Evolutionary conservation across 2,888 invertebrate species (phyloP).

Genomic region (Drosophila neonasuta): DNA sequence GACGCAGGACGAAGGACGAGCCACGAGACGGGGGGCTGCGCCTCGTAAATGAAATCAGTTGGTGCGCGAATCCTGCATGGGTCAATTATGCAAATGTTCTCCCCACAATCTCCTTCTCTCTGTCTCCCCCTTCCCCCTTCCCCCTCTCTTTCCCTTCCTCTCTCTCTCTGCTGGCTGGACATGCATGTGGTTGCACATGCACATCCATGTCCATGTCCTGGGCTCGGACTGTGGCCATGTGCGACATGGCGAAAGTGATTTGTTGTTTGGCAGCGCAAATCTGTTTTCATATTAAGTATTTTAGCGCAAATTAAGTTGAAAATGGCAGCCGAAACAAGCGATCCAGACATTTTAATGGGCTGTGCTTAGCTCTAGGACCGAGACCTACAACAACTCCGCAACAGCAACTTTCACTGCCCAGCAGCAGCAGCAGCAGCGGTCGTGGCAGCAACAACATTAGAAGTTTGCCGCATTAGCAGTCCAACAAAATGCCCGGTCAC

Average conservation of each 20-base stretch:
- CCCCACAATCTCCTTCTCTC: constrained; percentile 37
- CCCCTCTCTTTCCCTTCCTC: neutral
- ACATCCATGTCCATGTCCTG: constrained; percentile 14
- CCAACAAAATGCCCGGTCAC: constrained; percentile 71
- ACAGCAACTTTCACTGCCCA: constrained; percentile 41
- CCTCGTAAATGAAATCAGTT: constrained; percentile 77
- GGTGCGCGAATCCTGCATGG: constrained; percentile 80
- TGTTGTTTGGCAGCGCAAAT: constrained; percentile 75
- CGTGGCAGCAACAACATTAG: constrained; percentile 15
- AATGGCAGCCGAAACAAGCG: constrained; percentile 55
- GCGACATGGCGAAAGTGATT: constrained; percentile 72
- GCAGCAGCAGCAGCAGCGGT: constrained; percentile 8
- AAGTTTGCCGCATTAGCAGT: constrained; percentile 59
- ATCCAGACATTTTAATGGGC: constrained; percentile 52
- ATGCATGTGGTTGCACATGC: constrained; percentile 38
- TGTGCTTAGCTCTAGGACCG: constrained; percentile 3
- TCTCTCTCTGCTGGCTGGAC: constrained; percentile 8
- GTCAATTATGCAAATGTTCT: constrained; percentile 81
- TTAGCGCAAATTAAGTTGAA: constrained; percentile 73
- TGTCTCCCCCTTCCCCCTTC: no score
- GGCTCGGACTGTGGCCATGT: constrained; percentile 41
- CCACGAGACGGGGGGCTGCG: constrained; percentile 18
- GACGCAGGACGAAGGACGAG: neutral
- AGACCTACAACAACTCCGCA: neutral
- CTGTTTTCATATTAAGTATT: constrained; percentile 75